A percentile compares a stretch with the other conserved stretches of the same genome.
These are phyloP conservation scores for Hippoglossus hippoglossus DNA, from an alignment of 2,797 vertebrate species.

Conservation along the genomic window DNA sequence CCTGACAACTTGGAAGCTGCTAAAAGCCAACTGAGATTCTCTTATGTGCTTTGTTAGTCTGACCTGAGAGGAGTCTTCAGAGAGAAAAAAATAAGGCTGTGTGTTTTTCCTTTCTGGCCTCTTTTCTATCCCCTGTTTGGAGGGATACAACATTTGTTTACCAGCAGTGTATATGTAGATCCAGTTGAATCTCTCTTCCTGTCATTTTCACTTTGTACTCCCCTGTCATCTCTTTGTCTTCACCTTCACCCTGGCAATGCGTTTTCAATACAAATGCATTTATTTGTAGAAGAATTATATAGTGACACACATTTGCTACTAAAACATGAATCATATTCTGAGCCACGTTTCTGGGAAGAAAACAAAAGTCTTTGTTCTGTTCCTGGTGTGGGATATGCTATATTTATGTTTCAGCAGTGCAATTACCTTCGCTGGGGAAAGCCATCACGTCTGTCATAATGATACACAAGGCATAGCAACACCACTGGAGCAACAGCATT, in stretches of 20 bases:
- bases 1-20: conserved; percentile 57
- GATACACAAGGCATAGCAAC: conserved; percentile 67
- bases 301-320: conserved; percentile 47
- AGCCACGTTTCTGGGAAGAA: conserved; percentile 62
- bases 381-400: conserved; percentile 54
- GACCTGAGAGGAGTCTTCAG: conserved; percentile 15
- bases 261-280: conserved; percentile 25
- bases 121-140: conserved; percentile 16
- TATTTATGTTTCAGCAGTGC: conserved; percentile 75
- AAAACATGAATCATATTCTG: conserved; percentile 60
- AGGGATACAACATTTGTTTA: conserved; percentile 40
- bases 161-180: conserved; percentile 9
- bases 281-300: conserved; percentile 53
- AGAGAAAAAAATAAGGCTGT: neutral
- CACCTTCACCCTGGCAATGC: conserved; percentile 39
- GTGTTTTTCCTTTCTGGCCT: conserved; percentile 8
- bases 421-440: conserved; percentile 78
- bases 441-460: conserved; percentile 70
- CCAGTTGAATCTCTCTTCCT: conserved; percentile 11
- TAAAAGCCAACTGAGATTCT: conserved; percentile 49
- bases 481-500: conserved; percentile 58
- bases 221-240: conserved; percentile 34
- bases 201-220: conserved; percentile 27
- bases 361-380: conserved; percentile 75
- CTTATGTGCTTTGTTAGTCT: conserved; percentile 28